phyloP scores from a whole-genome alignment of 1,140 invertebrate species.

The Pinna nobilis region DNA sequence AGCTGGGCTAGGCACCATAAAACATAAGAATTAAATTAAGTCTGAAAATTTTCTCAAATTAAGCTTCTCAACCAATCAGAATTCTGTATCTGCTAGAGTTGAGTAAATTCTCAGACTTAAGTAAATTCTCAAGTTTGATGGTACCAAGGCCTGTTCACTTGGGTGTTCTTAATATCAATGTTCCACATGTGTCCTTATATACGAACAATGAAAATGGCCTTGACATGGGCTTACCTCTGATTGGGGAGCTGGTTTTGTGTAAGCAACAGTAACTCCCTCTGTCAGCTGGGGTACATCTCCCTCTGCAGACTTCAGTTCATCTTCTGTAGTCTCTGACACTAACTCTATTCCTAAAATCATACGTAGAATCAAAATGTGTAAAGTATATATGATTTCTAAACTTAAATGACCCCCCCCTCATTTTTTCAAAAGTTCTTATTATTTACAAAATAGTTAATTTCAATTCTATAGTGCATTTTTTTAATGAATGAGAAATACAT shows the following conservation, averaged over 20 bases:
- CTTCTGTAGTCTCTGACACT: conserved; percentile 66
- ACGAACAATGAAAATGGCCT: no score
- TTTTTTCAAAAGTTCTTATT: no score
- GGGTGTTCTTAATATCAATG: neutral
- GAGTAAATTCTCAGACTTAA: neutral
- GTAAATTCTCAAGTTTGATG: neutral
- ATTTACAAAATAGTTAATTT: no score
- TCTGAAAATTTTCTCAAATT: no score
- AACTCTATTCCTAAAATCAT: conserved; percentile 62
- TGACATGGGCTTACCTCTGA: conserved; percentile 24
- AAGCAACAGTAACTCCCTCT: conserved; percentile 82
- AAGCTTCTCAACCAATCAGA: no score
- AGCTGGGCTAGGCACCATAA: no score
- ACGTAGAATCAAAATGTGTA: neutral
- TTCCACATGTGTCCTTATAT: neutral
- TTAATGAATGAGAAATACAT: no score
- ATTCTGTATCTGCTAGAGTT: neutral
- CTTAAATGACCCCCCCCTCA: neutral
- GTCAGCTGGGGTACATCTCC: conserved; percentile 73
- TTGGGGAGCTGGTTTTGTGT: conserved; percentile 77
- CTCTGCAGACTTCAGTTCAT: conserved; percentile 58
- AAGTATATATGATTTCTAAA: neutral
- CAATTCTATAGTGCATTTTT: no score
- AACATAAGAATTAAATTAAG: no score
- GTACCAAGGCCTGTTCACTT: neutral